Evolutionary conservation across 2,888 invertebrate species (phyloP), one percentile per base, ranked within the genome.

Genomic region (Agrochola litura): DNA sequence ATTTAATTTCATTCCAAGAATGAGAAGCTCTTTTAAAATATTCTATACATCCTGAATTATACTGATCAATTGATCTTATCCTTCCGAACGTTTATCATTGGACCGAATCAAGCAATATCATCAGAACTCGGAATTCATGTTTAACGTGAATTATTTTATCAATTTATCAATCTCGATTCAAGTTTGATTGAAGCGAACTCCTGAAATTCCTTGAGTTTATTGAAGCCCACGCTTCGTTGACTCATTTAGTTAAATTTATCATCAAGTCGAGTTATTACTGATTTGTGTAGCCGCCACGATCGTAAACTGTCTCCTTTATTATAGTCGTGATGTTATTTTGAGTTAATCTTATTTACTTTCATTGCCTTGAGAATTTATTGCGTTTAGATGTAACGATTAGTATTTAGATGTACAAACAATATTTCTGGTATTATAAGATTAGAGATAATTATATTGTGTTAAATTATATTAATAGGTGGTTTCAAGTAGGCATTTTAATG

Each of bases 281-380:
- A 89, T 86, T 84, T 76, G 81, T 88, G 77, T 73, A 52, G 66
- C 79, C 86, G 74, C 68, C 77, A 72, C 69, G 66, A 67, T 81
- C 84, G 82, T 89, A 85, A 89, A 87, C 84, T 80, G 82, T 87
- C 81, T 83, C 87, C 81, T 81, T 89, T 79, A 83, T 83, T 83
- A 83, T 79, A 73, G 79, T 86, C 89, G 82, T 81, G 86, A 84
- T 87, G 89, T 87, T 82, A 85, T 86, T 86, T 85, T 81, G 76
- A 89, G 76, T 83, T 89, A 89, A 89, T 89, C 83, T 88, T 89
- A 86, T 87, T 89, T 87, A 87, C 83, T 87, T 86, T 86, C 85
- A 89, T 89, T 84, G 70, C 77, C 73, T 76, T 49, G 30, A 76
- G 10, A 82, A 82, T 88, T 82, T 89, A 88, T 88, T 76, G 68